Conservation (phyloP, 2,888 invertebrate genomes). For the Lamproptera curius region DNA sequence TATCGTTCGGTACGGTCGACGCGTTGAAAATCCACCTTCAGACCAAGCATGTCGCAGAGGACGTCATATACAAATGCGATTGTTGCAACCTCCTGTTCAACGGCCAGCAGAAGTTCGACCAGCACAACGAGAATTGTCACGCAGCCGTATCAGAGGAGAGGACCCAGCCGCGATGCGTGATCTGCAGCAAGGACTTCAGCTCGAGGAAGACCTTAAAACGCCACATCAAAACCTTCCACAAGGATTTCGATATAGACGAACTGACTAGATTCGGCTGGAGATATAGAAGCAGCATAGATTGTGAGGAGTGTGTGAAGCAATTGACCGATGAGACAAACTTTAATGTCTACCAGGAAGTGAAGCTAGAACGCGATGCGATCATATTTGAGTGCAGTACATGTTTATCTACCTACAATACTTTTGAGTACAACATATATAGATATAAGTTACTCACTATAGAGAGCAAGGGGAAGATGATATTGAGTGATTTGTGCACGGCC, state of each 20-base stretch:
- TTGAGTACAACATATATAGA: conserved; percentile 52
- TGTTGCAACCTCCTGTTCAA: conserved; percentile 57
- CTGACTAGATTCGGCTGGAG: conserved; percentile 44
- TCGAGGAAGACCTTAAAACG: conserved; percentile 57
- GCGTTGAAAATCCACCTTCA: conserved; percentile 48
- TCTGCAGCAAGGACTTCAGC: conserved; percentile 65
- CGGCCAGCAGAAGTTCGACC: conserved; percentile 53
- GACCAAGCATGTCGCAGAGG: conserved; percentile 53
- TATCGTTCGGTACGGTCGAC: conserved; percentile 51
- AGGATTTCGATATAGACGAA: conserved; percentile 52
- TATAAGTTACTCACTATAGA: conserved; percentile 38
- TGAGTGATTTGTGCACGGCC: conserved; percentile 59
- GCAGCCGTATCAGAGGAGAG: conserved; percentile 37
- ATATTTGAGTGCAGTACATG: conserved; percentile 53
- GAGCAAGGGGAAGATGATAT: conserved; percentile 43
- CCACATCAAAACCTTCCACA: conserved; percentile 61
- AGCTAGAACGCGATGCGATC: conserved; percentile 39
- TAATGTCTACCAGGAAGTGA: conserved; percentile 40
- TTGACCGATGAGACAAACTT: conserved; percentile 45
- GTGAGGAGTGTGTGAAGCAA: conserved; percentile 50
- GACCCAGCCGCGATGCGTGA: conserved; percentile 46
- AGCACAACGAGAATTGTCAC: conserved; percentile 45
- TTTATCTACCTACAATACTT: conserved; percentile 35
- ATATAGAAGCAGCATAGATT: conserved; percentile 39
- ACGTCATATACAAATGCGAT: conserved; percentile 60